Evolutionary conservation across 2,888 invertebrate species (phyloP).

Genomic region (Cyclophora albipunctata): DNA sequence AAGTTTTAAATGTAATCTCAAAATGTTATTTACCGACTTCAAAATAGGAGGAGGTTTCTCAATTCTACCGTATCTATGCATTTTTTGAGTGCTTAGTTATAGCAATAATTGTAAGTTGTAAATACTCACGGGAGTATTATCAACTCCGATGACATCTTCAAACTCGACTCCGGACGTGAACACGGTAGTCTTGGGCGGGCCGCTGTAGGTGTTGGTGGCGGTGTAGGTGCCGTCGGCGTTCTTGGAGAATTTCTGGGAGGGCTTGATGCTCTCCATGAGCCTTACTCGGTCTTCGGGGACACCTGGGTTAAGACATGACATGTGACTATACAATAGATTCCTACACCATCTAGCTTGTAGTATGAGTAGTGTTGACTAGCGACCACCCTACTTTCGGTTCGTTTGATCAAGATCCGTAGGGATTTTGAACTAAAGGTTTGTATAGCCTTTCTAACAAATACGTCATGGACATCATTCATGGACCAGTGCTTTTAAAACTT

Average conservation of each 20-base stretch:
- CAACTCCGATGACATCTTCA: slow-evolving; percentile 20
- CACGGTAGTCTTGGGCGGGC: not conserved
- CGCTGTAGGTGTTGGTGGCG: slow-evolving; percentile 6
- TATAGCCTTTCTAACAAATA: no score
- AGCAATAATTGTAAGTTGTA: not conserved
- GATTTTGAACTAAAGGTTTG: no score
- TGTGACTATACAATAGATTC: not conserved
- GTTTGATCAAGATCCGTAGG: no score
- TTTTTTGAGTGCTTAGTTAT: no score
- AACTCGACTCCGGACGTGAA: slow-evolving; percentile 44
- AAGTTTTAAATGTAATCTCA: not conserved
- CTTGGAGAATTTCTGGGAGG: slow-evolving; percentile 23
- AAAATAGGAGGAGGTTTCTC: no score
- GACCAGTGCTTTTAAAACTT: no score
- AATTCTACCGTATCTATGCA: not conserved
- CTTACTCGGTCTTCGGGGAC: slow-evolving; percentile 25
- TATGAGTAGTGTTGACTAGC: not conserved
- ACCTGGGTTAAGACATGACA: no score
- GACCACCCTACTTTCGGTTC: no score
- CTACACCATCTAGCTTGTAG: no score
- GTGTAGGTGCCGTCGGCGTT: slow-evolving; percentile 36
- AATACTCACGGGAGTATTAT: slow-evolving; percentile 11
- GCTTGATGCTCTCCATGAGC: slow-evolving; percentile 10
- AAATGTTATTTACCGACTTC: no score
- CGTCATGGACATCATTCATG: no score